These are phyloP conservation scores for Amorpha juglandis DNA, from an alignment of 2,888 invertebrate genomes.

Conservation along the genomic window DNA sequence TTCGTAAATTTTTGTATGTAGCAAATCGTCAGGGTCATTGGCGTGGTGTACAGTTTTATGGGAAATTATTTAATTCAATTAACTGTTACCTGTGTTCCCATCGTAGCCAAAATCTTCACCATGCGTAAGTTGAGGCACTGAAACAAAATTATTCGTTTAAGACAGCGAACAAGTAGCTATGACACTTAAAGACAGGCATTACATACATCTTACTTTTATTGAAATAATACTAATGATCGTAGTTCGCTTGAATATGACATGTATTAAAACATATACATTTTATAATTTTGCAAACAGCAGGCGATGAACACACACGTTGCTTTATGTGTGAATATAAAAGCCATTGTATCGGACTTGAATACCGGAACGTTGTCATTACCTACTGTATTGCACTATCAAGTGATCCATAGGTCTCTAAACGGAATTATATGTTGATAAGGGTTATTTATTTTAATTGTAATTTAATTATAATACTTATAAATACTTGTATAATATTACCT, in stretches of 20 bases:
- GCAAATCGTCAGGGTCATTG: no score
- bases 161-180: not conserved
- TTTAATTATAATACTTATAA: not conserved
- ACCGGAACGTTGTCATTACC: slow-evolving; percentile 74
- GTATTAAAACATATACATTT: not conserved
- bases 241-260: not conserved
- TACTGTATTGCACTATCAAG: slow-evolving; percentile 20
- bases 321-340: slow-evolving; percentile 32
- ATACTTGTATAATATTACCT: no score
- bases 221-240: not conserved
- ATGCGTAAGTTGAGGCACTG: slow-evolving; percentile 61
- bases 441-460: not conserved
- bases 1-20: no score
- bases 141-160: slow-evolving; percentile 42
- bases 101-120: slow-evolving; percentile 85
- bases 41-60: no score
- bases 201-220: not conserved
- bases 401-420: slow-evolving; percentile 8
- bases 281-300: not conserved
- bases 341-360: slow-evolving; percentile 59
- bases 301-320: slow-evolving; percentile 3
- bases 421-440: not conserved
- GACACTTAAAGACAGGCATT: not conserved
- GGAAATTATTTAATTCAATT: not conserved
- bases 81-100: slow-evolving; percentile 78